phyloP scores from a whole-genome alignment of 2,888 invertebrate genomes.

The Dasysyrphus tricinctus region DNA sequence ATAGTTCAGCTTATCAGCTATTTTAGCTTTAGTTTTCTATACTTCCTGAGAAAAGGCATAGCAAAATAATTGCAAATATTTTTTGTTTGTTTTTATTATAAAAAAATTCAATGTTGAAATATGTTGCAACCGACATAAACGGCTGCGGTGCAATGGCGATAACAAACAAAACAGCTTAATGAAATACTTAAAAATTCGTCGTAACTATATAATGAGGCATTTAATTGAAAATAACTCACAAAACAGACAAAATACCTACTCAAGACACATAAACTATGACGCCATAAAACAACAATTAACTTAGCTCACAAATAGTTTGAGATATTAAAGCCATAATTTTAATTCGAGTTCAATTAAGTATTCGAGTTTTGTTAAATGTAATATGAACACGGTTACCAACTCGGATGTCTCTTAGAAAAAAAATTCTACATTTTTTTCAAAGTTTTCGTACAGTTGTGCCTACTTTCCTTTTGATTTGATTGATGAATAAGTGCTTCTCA shows the following conservation, averaged over 20 bases:
- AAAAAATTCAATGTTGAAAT: conserved; percentile 8
- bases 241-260: conserved; percentile 2
- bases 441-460: not conserved
- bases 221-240: conserved; percentile 41
- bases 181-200: conserved; percentile 29
- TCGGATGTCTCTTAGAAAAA: not conserved
- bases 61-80: not conserved
- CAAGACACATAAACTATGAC: conserved; percentile 36
- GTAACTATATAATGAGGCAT: conserved; percentile 49
- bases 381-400: not conserved
- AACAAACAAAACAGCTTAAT: conserved; percentile 21
- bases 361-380: conserved; percentile 35
- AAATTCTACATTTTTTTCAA: not conserved
- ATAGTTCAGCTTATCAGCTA: conserved; percentile 55
- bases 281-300: conserved; percentile 30
- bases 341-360: conserved; percentile 38
- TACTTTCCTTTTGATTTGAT: too few species aligned
- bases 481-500: too few species aligned
- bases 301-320: conserved; percentile 4
- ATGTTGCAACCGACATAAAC: conserved; percentile 21
- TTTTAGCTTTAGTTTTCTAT: not conserved
- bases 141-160: not conserved
- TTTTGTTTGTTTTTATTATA: not conserved
- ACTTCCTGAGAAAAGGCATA: conserved; percentile 28
- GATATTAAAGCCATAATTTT: conserved; percentile 39